A percentile compares a stretch with the other conserved stretches of the same genome.
phyloP scores from a whole-genome alignment of 2,113 vertebrate genomes.

The Gopherus evgoodei region DNA sequence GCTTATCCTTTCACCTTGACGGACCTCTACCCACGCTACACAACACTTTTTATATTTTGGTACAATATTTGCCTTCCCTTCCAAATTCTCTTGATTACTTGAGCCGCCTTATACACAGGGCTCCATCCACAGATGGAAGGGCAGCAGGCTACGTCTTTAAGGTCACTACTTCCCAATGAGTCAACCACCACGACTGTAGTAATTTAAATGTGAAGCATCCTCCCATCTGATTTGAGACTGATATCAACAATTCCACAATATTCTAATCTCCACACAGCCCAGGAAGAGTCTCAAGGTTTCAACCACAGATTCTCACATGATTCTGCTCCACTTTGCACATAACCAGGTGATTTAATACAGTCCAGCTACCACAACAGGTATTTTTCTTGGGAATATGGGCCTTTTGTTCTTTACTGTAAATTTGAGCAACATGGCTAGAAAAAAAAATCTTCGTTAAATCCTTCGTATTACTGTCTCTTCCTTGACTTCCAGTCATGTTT shows the following conservation, averaged over 20 bases:
- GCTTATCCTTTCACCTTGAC: neutral
- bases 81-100: neutral
- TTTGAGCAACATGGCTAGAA: neutral
- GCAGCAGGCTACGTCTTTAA: neutral
- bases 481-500: neutral
- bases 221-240: neutral
- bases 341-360: neutral
- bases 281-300: neutral
- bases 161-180: neutral
- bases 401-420: neutral
- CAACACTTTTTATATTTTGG: neutral
- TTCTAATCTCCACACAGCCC: neutral
- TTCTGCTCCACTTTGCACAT: neutral
- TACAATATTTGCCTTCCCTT: neutral
- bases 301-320: neutral
- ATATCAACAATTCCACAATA: neutral
- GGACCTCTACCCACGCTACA: neutral
- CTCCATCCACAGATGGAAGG: neutral
- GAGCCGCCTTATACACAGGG: neutral
- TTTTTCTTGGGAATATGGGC: neutral
- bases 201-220: neutral
- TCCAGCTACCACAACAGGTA: neutral
- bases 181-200: neutral
- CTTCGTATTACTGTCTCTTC: neutral
- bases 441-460: constrained; percentile 19